These are phyloP conservation scores for Eristalinus sepulchralis DNA, from an alignment of 2,888 invertebrate genomes.

Conservation along the genomic window DNA sequence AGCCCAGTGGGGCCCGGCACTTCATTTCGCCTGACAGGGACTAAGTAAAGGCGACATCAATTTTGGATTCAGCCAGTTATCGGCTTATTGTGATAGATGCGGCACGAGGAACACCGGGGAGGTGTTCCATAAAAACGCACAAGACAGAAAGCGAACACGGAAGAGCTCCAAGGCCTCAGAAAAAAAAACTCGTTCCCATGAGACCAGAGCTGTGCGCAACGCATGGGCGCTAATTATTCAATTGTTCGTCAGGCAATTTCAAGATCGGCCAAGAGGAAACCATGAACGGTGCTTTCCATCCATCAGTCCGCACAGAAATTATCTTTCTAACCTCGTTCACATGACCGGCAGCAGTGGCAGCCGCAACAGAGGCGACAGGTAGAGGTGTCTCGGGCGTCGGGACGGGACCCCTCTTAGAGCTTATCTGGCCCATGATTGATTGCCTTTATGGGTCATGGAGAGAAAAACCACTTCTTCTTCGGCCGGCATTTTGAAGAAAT, in stretches of 20 bases:
- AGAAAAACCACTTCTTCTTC: slow-evolving; percentile 14
- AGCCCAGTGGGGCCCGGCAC: slow-evolving; percentile 51
- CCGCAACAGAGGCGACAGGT: background rate
- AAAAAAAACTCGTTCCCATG: background rate
- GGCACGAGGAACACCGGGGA: background rate
- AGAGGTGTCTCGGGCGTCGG: slow-evolving; percentile 1
- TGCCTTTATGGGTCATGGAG: slow-evolving; percentile 31
- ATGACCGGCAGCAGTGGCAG: background rate
- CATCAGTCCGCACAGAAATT: slow-evolving; percentile 18
- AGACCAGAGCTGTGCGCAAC: background rate
- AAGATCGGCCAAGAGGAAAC: background rate
- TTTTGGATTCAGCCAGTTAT: slow-evolving; percentile 61
- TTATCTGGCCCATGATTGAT: slow-evolving; percentile 52
- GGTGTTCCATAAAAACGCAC: background rate
- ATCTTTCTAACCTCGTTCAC: slow-evolving; percentile 15
- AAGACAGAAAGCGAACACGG: background rate
- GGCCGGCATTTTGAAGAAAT: slow-evolving; percentile 66
- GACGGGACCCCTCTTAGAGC: background rate
- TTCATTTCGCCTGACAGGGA: slow-evolving; percentile 49
- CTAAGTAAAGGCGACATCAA: slow-evolving; percentile 59
- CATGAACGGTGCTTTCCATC: background rate
- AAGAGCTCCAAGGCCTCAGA: background rate
- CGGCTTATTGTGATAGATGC: background rate
- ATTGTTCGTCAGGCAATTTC: background rate
- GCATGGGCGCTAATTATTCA: background rate